Conservation (phyloP, 2,888 invertebrate genomes). For the Morpho deidamia region DNA sequence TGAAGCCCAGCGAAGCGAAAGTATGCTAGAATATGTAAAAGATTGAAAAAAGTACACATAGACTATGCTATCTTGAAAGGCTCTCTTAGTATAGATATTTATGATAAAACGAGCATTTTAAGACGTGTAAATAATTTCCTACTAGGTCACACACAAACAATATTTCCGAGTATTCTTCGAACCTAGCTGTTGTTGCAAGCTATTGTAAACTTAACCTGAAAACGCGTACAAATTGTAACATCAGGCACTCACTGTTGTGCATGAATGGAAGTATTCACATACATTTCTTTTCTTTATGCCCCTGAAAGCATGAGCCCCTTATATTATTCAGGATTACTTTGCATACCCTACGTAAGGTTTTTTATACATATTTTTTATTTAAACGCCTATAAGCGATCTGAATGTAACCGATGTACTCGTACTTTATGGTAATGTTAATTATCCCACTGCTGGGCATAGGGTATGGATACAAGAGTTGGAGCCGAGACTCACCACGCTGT, state of each 20-base stretch:
- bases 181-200: background rate
- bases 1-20: too few relatives aligned
- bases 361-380: slow-evolving; percentile 5
- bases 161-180: slow-evolving; percentile 20
- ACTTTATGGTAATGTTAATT: too few relatives aligned
- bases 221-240: slow-evolving; percentile 1
- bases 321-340: slow-evolving; percentile 19
- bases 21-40: too few relatives aligned
- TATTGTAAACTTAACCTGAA: slow-evolving; percentile 7
- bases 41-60: too few relatives aligned
- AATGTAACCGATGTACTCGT: too few relatives aligned
- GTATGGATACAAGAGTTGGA: too few relatives aligned
- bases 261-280: slow-evolving; percentile 18
- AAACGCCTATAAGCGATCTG: too few relatives aligned
- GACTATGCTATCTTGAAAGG: too few relatives aligned
- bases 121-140: slow-evolving; percentile 28
- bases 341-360: slow-evolving; percentile 10
- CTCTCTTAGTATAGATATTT: too few relatives aligned
- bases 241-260: slow-evolving; percentile 5
- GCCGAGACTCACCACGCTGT: too few relatives aligned
- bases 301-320: slow-evolving; percentile 14
- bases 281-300: slow-evolving; percentile 8
- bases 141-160: slow-evolving; percentile 35
- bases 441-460: too few relatives aligned
- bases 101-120: too few relatives aligned